A percentile compares a stretch with the other conserved stretches of the same genome.
phyloP scores from a whole-genome alignment of 2,888 invertebrate genomes.

The Euproctis similis region DNA sequence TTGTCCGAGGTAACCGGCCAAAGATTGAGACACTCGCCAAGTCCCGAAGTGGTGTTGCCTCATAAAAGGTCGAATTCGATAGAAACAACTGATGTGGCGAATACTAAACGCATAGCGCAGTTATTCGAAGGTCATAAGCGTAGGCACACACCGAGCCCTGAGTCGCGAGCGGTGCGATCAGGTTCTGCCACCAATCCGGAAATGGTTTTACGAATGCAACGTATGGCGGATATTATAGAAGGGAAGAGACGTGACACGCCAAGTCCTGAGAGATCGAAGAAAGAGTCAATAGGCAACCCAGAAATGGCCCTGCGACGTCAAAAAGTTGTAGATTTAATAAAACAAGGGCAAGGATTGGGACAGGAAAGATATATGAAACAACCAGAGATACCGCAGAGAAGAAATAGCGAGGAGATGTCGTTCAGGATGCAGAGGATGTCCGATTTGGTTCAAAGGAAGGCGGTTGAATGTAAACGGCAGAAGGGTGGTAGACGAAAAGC shows the following conservation, averaged over 20 bases:
- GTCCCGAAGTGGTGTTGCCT: slow-evolving; percentile 29
- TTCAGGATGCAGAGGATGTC: slow-evolving; percentile 83
- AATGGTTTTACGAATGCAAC: slow-evolving; percentile 46
- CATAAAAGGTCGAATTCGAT: slow-evolving; percentile 47
- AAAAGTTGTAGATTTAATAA: slow-evolving; percentile 46
- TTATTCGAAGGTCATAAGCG: slow-evolving; percentile 49
- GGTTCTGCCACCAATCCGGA: slow-evolving; percentile 41
- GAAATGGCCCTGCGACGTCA: slow-evolving; percentile 54
- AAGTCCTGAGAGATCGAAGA: slow-evolving; percentile 42
- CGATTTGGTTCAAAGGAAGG: slow-evolving; percentile 83
- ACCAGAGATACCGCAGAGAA: slow-evolving; percentile 25
- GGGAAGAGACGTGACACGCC: slow-evolving; percentile 45
- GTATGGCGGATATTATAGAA: slow-evolving; percentile 56
- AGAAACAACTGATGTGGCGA: slow-evolving; percentile 38
- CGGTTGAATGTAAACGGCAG: slow-evolving; percentile 56
- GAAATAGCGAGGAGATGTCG: slow-evolving; percentile 55
- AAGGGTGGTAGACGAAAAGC: slow-evolving; percentile 47
- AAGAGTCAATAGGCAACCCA: slow-evolving; percentile 44
- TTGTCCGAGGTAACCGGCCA: slow-evolving; percentile 36
- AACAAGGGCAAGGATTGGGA: slow-evolving; percentile 20
- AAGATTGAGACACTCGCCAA: slow-evolving; percentile 35
- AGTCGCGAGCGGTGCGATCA: slow-evolving; percentile 33
- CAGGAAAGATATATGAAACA: slow-evolving; percentile 35
- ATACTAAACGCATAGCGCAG: slow-evolving; percentile 49
- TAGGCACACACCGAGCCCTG: slow-evolving; percentile 45